Conservation (phyloP, 2,113 vertebrate species). For the Notothenia coriiceps region DNA sequence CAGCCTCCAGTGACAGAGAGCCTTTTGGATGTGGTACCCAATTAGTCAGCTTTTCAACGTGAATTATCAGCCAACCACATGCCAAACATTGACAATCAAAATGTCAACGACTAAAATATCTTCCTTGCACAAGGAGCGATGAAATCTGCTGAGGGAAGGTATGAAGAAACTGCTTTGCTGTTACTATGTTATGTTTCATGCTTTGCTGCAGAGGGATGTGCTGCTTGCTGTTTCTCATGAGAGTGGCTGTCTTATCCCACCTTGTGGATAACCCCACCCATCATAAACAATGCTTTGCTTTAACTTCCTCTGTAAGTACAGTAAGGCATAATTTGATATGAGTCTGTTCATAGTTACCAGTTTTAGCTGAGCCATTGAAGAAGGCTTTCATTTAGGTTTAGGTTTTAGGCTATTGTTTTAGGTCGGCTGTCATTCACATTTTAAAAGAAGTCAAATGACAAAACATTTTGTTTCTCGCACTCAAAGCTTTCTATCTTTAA, state of each 20-base stretch:
- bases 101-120: slow-evolving; percentile 70
- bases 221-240: slow-evolving; percentile 40
- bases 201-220: slow-evolving; percentile 10
- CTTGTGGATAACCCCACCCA: slow-evolving; percentile 44
- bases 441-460: slow-evolving; percentile 42
- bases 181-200: slow-evolving; percentile 7
- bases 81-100: slow-evolving; percentile 73
- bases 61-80: slow-evolving; percentile 67
- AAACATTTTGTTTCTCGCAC: slow-evolving; percentile 36
- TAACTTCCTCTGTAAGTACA: slow-evolving; percentile 43
- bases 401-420: slow-evolving; percentile 31
- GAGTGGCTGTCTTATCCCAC: slow-evolving; percentile 34
- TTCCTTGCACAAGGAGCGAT: slow-evolving; percentile 31
- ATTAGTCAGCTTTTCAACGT: slow-evolving; percentile 71
- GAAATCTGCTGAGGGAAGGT: slow-evolving; percentile 52
- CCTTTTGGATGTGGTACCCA: slow-evolving; percentile 66
- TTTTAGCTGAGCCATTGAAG: slow-evolving; percentile 27
- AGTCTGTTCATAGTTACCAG: slow-evolving; percentile 47
- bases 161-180: slow-evolving; percentile 36
- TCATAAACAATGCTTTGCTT: slow-evolving; percentile 57
- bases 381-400: slow-evolving; percentile 75
- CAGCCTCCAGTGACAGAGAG: slow-evolving; percentile 65
- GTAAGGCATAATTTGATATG: slow-evolving; percentile 32
- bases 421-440: slow-evolving; percentile 49
- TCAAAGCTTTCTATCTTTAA: not conserved